phyloP scores from a whole-genome alignment of 2,113 vertebrate species.

The Coptodon bakossiorum region DNA sequence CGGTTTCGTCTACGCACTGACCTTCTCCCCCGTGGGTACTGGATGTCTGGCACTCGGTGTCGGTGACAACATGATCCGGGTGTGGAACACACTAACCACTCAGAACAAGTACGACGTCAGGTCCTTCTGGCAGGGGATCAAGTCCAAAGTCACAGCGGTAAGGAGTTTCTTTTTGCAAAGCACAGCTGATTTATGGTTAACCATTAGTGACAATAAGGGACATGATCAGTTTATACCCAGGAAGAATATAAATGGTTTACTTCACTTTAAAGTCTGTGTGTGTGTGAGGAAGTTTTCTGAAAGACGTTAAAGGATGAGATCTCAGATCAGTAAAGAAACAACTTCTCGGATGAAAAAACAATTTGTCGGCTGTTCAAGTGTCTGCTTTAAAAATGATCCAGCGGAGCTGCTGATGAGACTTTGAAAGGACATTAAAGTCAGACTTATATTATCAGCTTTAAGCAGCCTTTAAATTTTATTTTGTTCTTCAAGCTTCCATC shows the following conservation, averaged over 20 bases:
- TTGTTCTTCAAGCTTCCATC: background rate
- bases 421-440: background rate
- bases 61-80: constrained; percentile 90
- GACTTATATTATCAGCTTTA: background rate
- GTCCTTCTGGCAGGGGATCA: constrained; percentile 92
- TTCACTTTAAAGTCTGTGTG: background rate
- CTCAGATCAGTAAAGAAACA: background rate
- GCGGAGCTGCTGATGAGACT: background rate
- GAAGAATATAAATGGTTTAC: background rate
- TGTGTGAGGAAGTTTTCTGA: background rate
- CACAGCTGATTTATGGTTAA: background rate
- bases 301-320: background rate
- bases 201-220: background rate
- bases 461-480: background rate
- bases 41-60: constrained; percentile 87
- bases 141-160: constrained; percentile 95
- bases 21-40: constrained; percentile 84
- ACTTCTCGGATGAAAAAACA: background rate
- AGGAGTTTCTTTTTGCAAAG: background rate
- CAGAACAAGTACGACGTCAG: constrained; percentile 83
- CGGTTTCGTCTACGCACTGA: constrained; percentile 85
- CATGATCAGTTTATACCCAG: background rate
- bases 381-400: background rate
- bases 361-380: background rate
- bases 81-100: constrained; percentile 88